phyloP scores from a whole-genome alignment of 2,797 vertebrate genomes.

The Salmo trutta region DNA sequence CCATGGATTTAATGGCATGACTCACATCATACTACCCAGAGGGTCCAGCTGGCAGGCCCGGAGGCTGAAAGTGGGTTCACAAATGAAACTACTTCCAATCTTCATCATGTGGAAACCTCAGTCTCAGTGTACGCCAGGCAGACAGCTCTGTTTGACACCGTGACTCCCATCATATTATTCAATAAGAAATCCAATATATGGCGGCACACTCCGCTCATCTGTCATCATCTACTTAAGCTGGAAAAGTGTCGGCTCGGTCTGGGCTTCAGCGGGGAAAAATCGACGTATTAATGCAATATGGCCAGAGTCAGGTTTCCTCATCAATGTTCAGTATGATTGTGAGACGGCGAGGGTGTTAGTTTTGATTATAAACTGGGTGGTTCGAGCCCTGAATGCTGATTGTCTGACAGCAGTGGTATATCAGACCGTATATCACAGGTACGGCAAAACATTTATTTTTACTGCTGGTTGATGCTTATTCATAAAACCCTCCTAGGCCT shows the following conservation, averaged over 20 bases:
- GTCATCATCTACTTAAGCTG: conserved; percentile 45
- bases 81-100: conserved; percentile 21
- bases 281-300: too few relatives aligned
- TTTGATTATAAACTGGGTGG: conserved; percentile 12
- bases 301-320: background rate
- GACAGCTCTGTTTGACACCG: conserved; percentile 43
- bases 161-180: conserved; percentile 33
- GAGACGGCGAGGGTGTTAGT: conserved; percentile 10
- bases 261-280: background rate
- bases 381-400: too few relatives aligned
- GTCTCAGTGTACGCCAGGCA: conserved; percentile 19
- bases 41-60: conserved; percentile 59
- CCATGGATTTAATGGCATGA: conserved; percentile 41
- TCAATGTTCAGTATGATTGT: conserved; percentile 37
- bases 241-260: conserved; percentile 33
- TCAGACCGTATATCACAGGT: too few relatives aligned
- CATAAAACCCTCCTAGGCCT: too few relatives aligned
- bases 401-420: too few relatives aligned
- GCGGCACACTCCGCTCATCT: conserved; percentile 25
- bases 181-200: conserved; percentile 39
- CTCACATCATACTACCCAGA: conserved; percentile 33
- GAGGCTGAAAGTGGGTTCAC: conserved; percentile 42
- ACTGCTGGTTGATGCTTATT: too few relatives aligned
- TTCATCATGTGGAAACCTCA: conserved; percentile 23
- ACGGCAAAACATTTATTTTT: too few relatives aligned